A percentile compares a stretch with the other conserved stretches of the same genome.
Conservation (phyloP, 2,797 vertebrate genomes). For the Pempheris klunzingeri region DNA sequence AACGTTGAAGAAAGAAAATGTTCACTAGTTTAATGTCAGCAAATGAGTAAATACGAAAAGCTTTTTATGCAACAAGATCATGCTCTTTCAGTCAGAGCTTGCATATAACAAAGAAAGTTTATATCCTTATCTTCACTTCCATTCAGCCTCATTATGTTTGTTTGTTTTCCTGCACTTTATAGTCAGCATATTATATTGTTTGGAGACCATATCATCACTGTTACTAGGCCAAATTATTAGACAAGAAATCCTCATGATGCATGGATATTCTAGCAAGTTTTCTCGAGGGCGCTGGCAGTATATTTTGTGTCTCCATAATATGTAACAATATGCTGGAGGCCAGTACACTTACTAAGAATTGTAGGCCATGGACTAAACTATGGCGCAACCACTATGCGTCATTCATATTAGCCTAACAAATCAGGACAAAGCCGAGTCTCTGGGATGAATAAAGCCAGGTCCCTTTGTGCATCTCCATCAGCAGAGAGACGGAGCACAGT, state of each 20-base stretch:
- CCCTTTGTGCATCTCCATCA: slow-evolving; percentile 36
- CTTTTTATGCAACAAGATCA: background rate
- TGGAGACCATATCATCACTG: background rate
- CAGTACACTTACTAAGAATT: background rate
- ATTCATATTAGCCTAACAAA: slow-evolving; percentile 47
- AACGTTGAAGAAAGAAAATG: background rate
- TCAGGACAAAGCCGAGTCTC: background rate
- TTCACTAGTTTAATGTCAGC: background rate
- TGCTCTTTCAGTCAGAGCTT: background rate
- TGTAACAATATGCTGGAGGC: background rate
- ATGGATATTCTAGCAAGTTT: background rate
- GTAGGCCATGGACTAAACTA: background rate
- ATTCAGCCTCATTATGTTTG: background rate
- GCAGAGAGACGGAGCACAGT: slow-evolving; percentile 53
- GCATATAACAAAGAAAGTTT: background rate
- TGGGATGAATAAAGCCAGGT: slow-evolving; percentile 50
- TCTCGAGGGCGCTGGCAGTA: background rate
- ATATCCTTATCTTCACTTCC: background rate
- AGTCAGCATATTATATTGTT: background rate
- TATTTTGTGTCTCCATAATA: slow-evolving; percentile 7
- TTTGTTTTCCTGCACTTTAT: background rate
- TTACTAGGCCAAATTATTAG: background rate
- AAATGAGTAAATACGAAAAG: background rate
- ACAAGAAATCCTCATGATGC: background rate
- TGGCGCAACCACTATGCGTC: slow-evolving; percentile 18